Evolutionary conservation across 2,113 vertebrate species (phyloP).

Genomic region (Lanius ludovicianus): DNA sequence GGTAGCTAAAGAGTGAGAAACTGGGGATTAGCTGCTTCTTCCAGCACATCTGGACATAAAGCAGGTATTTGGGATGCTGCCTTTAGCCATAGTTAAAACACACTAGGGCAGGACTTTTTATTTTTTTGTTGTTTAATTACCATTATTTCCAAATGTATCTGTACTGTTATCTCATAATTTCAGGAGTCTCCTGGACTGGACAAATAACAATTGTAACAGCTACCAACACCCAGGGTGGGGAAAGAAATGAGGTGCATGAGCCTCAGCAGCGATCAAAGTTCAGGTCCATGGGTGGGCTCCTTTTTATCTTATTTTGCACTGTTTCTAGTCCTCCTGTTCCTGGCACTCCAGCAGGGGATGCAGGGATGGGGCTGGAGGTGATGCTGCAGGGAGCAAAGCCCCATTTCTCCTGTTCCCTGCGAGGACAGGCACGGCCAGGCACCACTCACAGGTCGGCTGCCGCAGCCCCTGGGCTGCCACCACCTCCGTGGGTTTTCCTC

Average conservation of each 20-base stretch:
- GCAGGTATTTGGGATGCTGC: background rate
- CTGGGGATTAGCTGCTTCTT: background rate
- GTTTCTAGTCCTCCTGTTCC: background rate
- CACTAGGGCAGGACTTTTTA: background rate
- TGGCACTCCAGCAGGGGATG: background rate
- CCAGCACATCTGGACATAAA: background rate
- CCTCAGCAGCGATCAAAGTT: background rate
- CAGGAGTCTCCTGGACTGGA: background rate
- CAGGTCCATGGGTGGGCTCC: background rate
- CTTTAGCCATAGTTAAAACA: background rate
- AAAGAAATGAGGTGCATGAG: background rate
- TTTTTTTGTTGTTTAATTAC: background rate
- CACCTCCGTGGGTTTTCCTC: background rate
- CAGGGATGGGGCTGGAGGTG: background rate
- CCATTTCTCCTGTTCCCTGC: rapidly evolving
- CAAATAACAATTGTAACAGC: background rate
- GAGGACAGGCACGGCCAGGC: background rate
- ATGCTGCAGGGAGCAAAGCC: background rate
- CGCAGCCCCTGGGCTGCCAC: background rate
- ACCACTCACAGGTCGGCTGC: rapidly evolving
- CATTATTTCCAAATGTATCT: background rate
- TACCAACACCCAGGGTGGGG: background rate
- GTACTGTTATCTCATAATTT: background rate
- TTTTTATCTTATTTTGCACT: background rate
- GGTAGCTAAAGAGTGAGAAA: background rate